Evolutionary conservation across 2,888 invertebrate genomes (phyloP).

Genomic region (Phanerotoma sp.): DNA sequence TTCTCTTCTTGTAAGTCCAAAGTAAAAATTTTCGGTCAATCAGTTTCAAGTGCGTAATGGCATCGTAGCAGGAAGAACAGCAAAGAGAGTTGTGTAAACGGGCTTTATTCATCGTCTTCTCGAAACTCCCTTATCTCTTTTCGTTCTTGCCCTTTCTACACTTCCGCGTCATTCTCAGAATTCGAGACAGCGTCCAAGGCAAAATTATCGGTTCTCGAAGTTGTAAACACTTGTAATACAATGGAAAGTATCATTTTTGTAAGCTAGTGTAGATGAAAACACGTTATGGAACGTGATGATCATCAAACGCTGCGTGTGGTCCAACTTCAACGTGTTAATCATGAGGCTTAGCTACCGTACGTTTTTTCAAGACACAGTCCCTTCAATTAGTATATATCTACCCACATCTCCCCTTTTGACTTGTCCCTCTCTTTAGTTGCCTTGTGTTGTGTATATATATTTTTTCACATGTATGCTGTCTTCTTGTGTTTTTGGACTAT

Average conservation of each 20-base stretch:
- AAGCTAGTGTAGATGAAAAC: neutral
- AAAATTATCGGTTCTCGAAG: too few species aligned
- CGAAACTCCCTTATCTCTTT: constrained; percentile 27
- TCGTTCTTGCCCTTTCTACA: constrained; percentile 28
- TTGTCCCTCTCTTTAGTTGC: constrained; percentile 21
- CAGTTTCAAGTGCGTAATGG: constrained; percentile 48
- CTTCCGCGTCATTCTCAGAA: neutral
- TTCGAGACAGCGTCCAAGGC: neutral
- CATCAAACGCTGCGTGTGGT: constrained; percentile 33
- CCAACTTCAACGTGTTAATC: constrained; percentile 35
- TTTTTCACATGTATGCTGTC: constrained; percentile 6
- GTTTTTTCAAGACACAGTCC: constrained; percentile 48
- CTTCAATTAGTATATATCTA: constrained; percentile 55
- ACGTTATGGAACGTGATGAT: neutral
- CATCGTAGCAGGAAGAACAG: constrained; percentile 15
- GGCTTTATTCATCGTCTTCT: constrained; percentile 40
- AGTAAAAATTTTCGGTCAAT: constrained; percentile 49
- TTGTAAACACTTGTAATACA: neutral
- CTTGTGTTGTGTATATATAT: too few species aligned
- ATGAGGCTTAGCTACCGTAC: constrained; percentile 40
- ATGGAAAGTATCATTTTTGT: neutral
- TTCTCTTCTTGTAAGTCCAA: constrained; percentile 36
- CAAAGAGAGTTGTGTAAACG: constrained; percentile 32
- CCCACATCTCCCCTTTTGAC: constrained; percentile 31
- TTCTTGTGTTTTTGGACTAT: neutral